A percentile compares a stretch with the other conserved stretches of the same genome.
Conservation (phyloP, 2,797 vertebrate genomes). For the Gadopsis marmoratus region DNA sequence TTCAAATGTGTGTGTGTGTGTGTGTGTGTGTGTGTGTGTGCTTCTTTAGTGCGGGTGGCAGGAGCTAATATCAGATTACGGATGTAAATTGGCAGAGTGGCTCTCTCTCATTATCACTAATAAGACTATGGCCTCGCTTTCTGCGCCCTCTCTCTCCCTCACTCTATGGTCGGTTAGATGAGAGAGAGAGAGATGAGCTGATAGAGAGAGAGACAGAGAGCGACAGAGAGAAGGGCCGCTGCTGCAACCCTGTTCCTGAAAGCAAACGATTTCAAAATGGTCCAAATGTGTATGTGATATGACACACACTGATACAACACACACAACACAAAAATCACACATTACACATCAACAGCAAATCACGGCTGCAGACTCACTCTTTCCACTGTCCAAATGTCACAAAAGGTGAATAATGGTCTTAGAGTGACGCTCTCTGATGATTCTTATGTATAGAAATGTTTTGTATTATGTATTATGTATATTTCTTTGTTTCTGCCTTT, state of each 20-base stretch:
- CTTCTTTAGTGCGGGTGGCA: slow-evolving; percentile 72
- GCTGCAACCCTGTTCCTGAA: slow-evolving; percentile 49
- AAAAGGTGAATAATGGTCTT: not conserved
- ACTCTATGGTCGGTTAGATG: slow-evolving; percentile 62
- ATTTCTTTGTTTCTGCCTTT: not conserved
- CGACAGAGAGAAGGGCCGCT: not conserved
- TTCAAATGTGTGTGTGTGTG: slow-evolving; percentile 49
- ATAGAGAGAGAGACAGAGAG: slow-evolving; percentile 28
- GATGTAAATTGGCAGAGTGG: slow-evolving; percentile 85
- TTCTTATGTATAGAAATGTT: not conserved
- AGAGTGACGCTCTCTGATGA: not conserved
- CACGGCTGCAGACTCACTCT: slow-evolving; percentile 10
- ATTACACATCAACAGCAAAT: not conserved
- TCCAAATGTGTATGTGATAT: slow-evolving; percentile 47
- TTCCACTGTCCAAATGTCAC: slow-evolving; percentile 6
- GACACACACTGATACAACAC: slow-evolving; percentile 32
- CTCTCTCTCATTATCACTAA: slow-evolving; percentile 87
- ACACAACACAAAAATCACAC: slow-evolving; percentile 9
- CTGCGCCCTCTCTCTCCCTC: slow-evolving; percentile 49
- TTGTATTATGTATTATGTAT: no score
- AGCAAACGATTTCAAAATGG: slow-evolving; percentile 49
- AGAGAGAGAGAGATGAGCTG: slow-evolving; percentile 59
- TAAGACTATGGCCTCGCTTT: slow-evolving; percentile 82
- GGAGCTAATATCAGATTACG: slow-evolving; percentile 87
- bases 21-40: slow-evolving; percentile 23